phyloP scores from a whole-genome alignment of 2,113 vertebrate genomes.

The Hyla sarda region DNA sequence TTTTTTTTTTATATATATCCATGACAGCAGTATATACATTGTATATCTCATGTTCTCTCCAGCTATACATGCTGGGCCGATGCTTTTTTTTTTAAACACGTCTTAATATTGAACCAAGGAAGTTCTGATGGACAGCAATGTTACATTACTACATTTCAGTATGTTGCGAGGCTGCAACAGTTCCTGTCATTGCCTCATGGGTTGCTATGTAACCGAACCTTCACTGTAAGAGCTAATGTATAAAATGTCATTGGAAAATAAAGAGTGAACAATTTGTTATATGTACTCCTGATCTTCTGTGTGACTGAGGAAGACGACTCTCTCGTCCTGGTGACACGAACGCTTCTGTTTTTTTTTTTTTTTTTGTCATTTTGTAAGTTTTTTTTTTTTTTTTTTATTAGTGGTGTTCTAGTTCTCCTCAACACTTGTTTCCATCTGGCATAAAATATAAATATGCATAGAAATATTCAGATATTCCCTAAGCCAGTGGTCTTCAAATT shows the following conservation, averaged over 20 bases:
- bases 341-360: neutral
- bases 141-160: slow-evolving; percentile 45
- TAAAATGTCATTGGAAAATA: slow-evolving; percentile 55
- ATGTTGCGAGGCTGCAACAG: slow-evolving; percentile 17
- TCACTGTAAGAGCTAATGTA: slow-evolving; percentile 58
- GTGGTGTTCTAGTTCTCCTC: too few relatives aligned
- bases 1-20: neutral
- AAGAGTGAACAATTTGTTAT: slow-evolving; percentile 46
- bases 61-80: neutral
- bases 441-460: too few relatives aligned
- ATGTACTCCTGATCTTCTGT: slow-evolving; percentile 7
- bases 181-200: slow-evolving; percentile 37
- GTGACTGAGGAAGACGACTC: neutral
- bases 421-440: too few relatives aligned
- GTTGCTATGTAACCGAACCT: slow-evolving; percentile 56
- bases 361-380: too few relatives aligned
- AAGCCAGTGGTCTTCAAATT: too few relatives aligned
- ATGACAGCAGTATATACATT: slow-evolving; percentile 43
- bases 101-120: slow-evolving; percentile 43
- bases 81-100: slow-evolving; percentile 36
- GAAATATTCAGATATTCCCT: too few relatives aligned
- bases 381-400: too few relatives aligned
- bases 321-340: neutral
- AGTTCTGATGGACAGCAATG: slow-evolving; percentile 33
- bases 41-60: slow-evolving; percentile 45